Evolutionary conservation across 2,113 vertebrate species (phyloP), one percentile per base, ranked within the genome.

Genomic region (Thalassoma bifasciatum): DNA sequence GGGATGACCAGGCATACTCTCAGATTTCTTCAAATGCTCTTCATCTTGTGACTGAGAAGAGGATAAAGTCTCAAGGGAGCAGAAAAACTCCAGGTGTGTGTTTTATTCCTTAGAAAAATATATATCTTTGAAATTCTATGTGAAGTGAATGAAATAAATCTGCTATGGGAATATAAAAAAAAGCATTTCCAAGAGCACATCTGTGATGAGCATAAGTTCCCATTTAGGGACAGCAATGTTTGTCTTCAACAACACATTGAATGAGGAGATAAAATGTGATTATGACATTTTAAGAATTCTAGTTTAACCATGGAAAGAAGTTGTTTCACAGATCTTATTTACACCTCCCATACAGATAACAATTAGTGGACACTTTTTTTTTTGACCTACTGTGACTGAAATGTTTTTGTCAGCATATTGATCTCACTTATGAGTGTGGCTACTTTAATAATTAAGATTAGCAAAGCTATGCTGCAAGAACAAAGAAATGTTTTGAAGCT

Each of bases 1-100:
- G 16, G 11, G 19, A 52, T 9, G 12, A 59, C 47, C 22, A 16
- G 2, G 34, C 8, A 13, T 61, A 26, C 73, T 76, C 36, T 23
- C 0, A 24, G 51, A 3, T 4, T 14, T 61, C 36, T 75, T 76
- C 40, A 30, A 0, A 30, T 59, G 1, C 3, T 14, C 1, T 23
- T 59, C 24, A n/a, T 69, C 59, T 53, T 46, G 34, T 61, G 22
- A 56, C 66, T 14, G 58, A 67, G n/a, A 61, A 6, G 37, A 66
- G 10, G 46, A 76, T 14, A 38, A 21, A 47, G 19, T 4, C n/a
- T 10, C 24, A 1, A 3, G 57, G 54, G 44, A 78, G 10, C 9
- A 21, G 21, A 52, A 47, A 51, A 75, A 47, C 61, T 64, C 23
- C 51, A 87, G 84, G 88, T 88, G 16, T 75, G 42, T 38, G 60